Percentiles rank a stretch among this genome's conserved stretches.
Conservation (phyloP, 92 coral and sea anemone genomes). For the Bergia sp. region DNA sequence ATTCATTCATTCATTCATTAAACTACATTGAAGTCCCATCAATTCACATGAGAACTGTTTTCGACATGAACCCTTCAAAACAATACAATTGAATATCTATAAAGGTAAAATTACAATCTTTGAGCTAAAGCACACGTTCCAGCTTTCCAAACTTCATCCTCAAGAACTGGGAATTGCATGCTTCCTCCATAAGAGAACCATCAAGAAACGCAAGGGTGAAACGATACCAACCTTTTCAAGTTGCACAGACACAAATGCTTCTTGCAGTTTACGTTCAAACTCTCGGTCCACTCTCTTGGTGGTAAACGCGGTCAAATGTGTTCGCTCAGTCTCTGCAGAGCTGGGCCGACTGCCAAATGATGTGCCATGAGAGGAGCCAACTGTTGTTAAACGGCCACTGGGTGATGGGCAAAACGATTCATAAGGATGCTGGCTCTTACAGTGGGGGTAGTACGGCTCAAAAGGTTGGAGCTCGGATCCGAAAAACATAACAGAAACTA, state of each 20-base stretch:
- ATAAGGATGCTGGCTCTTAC: neutral
- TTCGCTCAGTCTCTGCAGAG: slow-evolving; percentile 79
- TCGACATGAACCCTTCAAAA: no score
- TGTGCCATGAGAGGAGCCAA: slow-evolving; percentile 75
- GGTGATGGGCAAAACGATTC: neutral
- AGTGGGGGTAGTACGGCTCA: no score
- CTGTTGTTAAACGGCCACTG: slow-evolving; percentile 80
- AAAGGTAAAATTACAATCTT: no score
- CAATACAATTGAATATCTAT: no score
- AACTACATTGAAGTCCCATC: no score
- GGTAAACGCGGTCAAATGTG: slow-evolving; percentile 80
- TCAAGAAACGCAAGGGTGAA: neutral
- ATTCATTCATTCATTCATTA: no score
- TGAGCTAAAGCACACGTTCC: no score
- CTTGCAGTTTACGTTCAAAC: slow-evolving; percentile 83
- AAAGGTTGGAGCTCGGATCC: no score
- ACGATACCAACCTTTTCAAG: slow-evolving; percentile 82
- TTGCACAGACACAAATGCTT: slow-evolving; percentile 90
- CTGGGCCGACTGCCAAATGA: slow-evolving; percentile 81
- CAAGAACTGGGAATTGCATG: neutral
- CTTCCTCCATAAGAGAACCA: neutral
- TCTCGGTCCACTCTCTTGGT: slow-evolving; percentile 92
- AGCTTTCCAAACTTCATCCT: neutral
- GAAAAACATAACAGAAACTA: no score
- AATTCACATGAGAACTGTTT: no score